Evolutionary conservation across 2,888 invertebrate genomes (phyloP), one percentile per base, ranked within the genome.

Genomic region (Ctenicera cuprea): DNA sequence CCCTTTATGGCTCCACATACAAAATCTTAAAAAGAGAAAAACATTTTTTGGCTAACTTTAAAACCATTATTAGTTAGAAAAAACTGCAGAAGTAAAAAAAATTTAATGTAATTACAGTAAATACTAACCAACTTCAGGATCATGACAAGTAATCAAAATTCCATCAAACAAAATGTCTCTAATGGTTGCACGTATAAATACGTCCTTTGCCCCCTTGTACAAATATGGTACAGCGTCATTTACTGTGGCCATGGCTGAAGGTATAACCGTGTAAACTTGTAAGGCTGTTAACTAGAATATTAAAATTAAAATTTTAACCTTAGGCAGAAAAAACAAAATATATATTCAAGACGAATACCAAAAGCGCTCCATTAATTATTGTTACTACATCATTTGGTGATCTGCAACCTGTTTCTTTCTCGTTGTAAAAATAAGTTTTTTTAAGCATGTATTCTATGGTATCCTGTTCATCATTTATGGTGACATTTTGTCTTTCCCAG

Each of bases 91-190:
- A n/a, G n/a, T n/a, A n/a, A n/a, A n/a, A n/a, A n/a, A n/a, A n/a
- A n/a, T n/a, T n/a, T n/a, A 61, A 4, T n/a, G 8, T 26, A 18
- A 59, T 50, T 16, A 41, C 3, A 37, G 2, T 4, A 50, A 50
- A 50, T 57, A 82, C 87, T 86, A 81, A 89, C 90, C 86, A 16
- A 90, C 83, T 48, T 86, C 87, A 50, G 87, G 85, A 0, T 73
- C 73, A 22, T 73, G 73, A 22, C 73, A 73, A 1, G 87, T 85
- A 48, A 92, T 83, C 72, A 85, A 87, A 16, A 90, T 80, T 1
- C 92, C 92, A n/a, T 90, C 88, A 76, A 92, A 92, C 59, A 92
- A 86, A 16, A 92, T 81, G 45, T 91, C 90, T 37, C 84, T 87
- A 0, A 88, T 89, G 67, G 87, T 88, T 2, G 87, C 88, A 20